Evolutionary conservation across 2,113 vertebrate species (phyloP).

Genomic region (Antigone vipio): DNA sequence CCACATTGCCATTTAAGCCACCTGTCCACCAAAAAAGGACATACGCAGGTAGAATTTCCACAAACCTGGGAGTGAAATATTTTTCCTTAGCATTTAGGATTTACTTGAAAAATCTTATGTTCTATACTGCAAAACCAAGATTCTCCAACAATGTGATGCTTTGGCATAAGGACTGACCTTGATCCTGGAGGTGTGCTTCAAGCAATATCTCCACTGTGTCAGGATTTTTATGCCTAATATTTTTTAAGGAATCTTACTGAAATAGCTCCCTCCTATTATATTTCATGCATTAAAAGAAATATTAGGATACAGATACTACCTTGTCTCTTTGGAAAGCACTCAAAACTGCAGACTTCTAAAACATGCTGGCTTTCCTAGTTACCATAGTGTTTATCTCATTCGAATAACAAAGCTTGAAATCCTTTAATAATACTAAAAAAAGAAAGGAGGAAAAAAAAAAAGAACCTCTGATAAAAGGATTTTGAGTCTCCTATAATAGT

Average conservation of each 20-base stretch:
- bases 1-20: background rate
- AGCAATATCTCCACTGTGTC: background rate
- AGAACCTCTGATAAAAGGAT: slow-evolving; percentile 36
- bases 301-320: background rate
- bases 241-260: background rate
- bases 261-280: background rate
- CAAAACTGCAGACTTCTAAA: slow-evolving; percentile 28
- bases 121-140: background rate
- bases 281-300: background rate
- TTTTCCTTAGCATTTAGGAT: background rate
- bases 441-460: background rate
- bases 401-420: slow-evolving; percentile 43
- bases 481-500: slow-evolving; percentile 39
- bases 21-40: background rate
- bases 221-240: background rate
- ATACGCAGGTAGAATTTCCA: background rate
- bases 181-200: background rate
- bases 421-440: slow-evolving; percentile 25
- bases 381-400: slow-evolving; percentile 33
- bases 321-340: slow-evolving; percentile 16
- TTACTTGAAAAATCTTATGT: background rate
- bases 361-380: background rate
- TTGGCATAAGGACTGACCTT: background rate
- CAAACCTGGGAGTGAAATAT: background rate
- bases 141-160: background rate